phyloP scores from a whole-genome alignment of 2,113 vertebrate genomes.

The Apodemus sylvaticus region DNA sequence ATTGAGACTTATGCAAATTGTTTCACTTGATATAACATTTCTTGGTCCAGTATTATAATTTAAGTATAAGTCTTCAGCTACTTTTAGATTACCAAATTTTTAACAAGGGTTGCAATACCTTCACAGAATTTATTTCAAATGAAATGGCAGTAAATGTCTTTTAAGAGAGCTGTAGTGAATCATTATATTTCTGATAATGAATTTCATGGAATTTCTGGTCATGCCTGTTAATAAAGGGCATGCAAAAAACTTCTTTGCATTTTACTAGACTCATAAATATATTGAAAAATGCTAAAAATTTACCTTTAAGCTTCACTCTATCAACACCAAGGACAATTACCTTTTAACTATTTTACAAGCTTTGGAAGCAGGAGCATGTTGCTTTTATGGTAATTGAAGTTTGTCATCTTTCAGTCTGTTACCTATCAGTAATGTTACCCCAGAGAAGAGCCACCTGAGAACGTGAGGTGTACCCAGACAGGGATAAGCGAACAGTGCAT shows the following conservation, averaged over 20 bases:
- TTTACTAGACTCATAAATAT: slow-evolving; percentile 62
- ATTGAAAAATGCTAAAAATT: slow-evolving; percentile 44
- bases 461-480: background rate
- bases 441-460: slow-evolving; percentile 49
- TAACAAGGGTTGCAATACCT: background rate
- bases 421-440: slow-evolving; percentile 21
- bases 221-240: slow-evolving; percentile 52
- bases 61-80: background rate
- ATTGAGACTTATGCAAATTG: background rate
- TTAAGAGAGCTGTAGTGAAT: background rate
- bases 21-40: slow-evolving; percentile 11
- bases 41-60: slow-evolving; percentile 21
- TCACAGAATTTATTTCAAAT: slow-evolving; percentile 48
- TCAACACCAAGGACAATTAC: slow-evolving; percentile 26
- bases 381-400: slow-evolving; percentile 54
- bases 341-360: slow-evolving; percentile 60
- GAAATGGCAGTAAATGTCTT: slow-evolving; percentile 37
- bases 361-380: background rate
- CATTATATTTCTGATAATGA: background rate
- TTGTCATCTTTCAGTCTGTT: slow-evolving; percentile 22
- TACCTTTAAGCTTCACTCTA: slow-evolving; percentile 48
- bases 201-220: slow-evolving; percentile 12
- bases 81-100: slow-evolving; percentile 51
- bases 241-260: slow-evolving; percentile 37
- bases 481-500: background rate